Evolutionary conservation across 2,113 vertebrate species (phyloP).

Genomic region (Pygoscelis antarcticus): DNA sequence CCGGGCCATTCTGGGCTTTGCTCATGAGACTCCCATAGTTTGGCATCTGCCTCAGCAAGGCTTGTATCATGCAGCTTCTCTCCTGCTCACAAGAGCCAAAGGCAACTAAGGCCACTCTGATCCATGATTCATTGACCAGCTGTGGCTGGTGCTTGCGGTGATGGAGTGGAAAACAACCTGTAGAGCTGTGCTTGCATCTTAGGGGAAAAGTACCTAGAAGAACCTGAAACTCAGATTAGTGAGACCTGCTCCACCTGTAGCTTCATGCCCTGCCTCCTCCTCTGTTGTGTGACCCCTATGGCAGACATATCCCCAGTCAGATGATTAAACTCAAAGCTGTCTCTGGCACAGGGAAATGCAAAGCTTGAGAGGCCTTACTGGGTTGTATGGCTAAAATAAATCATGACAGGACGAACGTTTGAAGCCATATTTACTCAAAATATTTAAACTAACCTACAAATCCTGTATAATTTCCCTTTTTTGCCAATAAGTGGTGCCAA

Average conservation of each 20-base stretch:
- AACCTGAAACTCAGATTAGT: not conserved
- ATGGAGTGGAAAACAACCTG: not conserved
- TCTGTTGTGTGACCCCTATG: not conserved
- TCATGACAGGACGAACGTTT: not conserved
- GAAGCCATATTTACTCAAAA: not conserved
- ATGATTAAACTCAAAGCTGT: not conserved
- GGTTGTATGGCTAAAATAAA: not conserved
- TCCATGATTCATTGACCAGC: not conserved
- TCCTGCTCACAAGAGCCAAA: not conserved
- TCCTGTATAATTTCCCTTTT: not conserved
- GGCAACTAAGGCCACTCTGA: not conserved
- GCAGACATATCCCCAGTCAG: not conserved
- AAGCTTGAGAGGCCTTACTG: not conserved
- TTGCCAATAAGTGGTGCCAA: conserved; percentile 62
- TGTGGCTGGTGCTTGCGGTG: not conserved
- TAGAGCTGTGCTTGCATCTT: not conserved
- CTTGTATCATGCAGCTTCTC: not conserved
- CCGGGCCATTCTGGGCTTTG: no score
- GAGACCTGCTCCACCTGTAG: not conserved
- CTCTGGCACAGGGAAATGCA: not conserved
- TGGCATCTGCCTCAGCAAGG: not conserved
- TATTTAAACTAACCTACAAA: not conserved
- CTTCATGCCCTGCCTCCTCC: not conserved
- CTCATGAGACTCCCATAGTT: no score
- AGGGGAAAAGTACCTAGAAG: not conserved